Evolutionary conservation across 2,888 invertebrate species (phyloP), one percentile per base, ranked within the genome.

Genomic region (Pristionchus fissidentatus): DNA sequence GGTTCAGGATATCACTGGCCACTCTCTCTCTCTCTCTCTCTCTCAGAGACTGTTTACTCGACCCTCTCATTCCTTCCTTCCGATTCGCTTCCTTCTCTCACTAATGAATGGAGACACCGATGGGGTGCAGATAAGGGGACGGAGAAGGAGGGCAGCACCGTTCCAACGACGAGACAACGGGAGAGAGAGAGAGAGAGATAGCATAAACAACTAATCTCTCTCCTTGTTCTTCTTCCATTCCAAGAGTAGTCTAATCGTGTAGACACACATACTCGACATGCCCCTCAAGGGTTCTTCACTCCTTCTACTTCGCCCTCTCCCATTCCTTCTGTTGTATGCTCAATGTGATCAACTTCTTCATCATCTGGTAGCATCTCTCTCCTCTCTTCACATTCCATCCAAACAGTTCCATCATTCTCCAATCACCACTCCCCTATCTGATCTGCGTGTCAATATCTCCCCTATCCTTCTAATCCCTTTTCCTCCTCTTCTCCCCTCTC

Each of bases 21-120:
- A 57, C 4, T 49, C 19, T 10, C 49, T 13, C 66, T 38, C 66
- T 29, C 66, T 38, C 66, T 38, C 57, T n/a, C 22, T n/a, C 66
- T 15, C 8, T 29, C 35, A 13, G 35, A 38, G 38, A 35, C 38
- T 38, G 38, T 66, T 66, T 38, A 38, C 66, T 38, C 35, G n/a
- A 22, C 66, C 38, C 4, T 75, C 75, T 46, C 75, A 32, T 75
- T 35, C 26, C 46, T 75, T 75, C 75, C 46, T 75, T 75, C 75
- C 75, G 22, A 26, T 75, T 26, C n/a, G 26, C 8, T 22, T 35
- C 10, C 46, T 46, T 29, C 32, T 4, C 46, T 46, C 29, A 26
- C 75, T 26, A 43, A 29, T 26, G n/a, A 60, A 10, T 10, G 19
- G n/a, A n/a, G 8, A 26, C 7, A 15, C 60, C 7, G n/a, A 60